Evolutionary conservation across 2,888 invertebrate genomes (phyloP).

Genomic region (Ophion ventricosus): DNA sequence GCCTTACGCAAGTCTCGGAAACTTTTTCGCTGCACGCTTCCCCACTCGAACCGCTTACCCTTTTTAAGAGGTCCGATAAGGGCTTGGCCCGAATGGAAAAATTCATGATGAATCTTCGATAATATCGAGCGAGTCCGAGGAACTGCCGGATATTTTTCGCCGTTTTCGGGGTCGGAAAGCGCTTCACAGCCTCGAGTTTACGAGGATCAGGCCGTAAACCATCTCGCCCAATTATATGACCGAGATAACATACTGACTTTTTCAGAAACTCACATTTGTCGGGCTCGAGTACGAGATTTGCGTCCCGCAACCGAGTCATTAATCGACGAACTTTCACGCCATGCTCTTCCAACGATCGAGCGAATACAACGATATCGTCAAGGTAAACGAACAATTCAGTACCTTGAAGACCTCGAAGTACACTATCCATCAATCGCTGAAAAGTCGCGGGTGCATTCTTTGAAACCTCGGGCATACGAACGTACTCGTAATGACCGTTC

Average conservation of each 20-base stretch:
- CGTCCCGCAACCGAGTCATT: slow-evolving; percentile 40
- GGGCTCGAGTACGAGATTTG: slow-evolving; percentile 50
- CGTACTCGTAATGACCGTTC: slow-evolving; percentile 13
- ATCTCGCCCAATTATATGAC: slow-evolving; percentile 58
- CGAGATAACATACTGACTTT: slow-evolving; percentile 56
- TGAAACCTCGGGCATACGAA: slow-evolving; percentile 15
- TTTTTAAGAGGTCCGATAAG: slow-evolving; percentile 29
- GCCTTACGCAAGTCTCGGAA: background rate
- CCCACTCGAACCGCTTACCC: background rate
- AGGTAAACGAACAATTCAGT: background rate
- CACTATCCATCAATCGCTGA: background rate
- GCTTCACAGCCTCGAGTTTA: slow-evolving; percentile 59
- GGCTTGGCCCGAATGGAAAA: slow-evolving; percentile 22
- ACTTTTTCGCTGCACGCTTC: background rate
- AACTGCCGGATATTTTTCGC: slow-evolving; percentile 66
- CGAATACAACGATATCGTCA: slow-evolving; percentile 1
- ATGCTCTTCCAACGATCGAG: background rate
- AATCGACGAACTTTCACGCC: slow-evolving; percentile 33
- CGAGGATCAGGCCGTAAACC: slow-evolving; percentile 67
- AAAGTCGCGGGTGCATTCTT: slow-evolving; percentile 21
- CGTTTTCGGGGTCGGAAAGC: slow-evolving; percentile 64
- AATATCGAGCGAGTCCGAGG: slow-evolving; percentile 67
- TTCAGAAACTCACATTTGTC: slow-evolving; percentile 64
- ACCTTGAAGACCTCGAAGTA: background rate
- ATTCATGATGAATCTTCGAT: slow-evolving; percentile 23